Percentiles rank a stretch among this genome's conserved stretches.
Conservation (phyloP, 2,888 invertebrate genomes). For the Encarsia formosa region DNA sequence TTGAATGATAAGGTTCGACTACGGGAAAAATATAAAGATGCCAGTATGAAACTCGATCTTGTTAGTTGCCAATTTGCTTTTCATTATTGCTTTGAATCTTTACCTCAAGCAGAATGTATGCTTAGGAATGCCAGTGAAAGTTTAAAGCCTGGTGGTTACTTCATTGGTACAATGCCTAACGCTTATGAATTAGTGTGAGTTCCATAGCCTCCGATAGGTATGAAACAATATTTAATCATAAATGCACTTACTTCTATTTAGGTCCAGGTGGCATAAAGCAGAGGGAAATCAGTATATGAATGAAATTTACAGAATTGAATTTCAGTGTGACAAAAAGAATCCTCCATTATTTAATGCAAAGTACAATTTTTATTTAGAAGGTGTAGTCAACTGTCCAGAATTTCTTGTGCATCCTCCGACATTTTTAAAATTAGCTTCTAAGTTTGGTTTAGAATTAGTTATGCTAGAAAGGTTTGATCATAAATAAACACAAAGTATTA, state of each 20-base stretch:
- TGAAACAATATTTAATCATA: slow-evolving; percentile 8
- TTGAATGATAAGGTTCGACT: slow-evolving; percentile 55
- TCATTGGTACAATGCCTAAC: slow-evolving; percentile 95
- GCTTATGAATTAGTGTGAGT: slow-evolving; percentile 80
- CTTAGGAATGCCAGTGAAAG: slow-evolving; percentile 88
- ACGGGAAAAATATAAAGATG: slow-evolving; percentile 73
- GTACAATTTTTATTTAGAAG: slow-evolving; percentile 93
- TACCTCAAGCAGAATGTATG: slow-evolving; percentile 87
- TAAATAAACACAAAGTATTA: not conserved
- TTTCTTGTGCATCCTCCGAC: slow-evolving; percentile 93
- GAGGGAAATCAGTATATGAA: slow-evolving; percentile 68
- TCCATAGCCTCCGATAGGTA: not conserved
- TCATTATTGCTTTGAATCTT: slow-evolving; percentile 92
- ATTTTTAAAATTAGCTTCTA: slow-evolving; percentile 68
- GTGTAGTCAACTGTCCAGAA: slow-evolving; percentile 97
- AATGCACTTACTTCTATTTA: too few relatives aligned
- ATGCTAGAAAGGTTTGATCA: slow-evolving; percentile 56
- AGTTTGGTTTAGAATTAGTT: slow-evolving; percentile 68
- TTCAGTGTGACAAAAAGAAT: slow-evolving; percentile 60
- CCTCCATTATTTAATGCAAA: slow-evolving; percentile 91
- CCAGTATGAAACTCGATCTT: slow-evolving; percentile 76
- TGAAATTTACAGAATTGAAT: slow-evolving; percentile 70
- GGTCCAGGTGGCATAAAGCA: slow-evolving; percentile 59
- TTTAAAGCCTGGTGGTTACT: slow-evolving; percentile 84
- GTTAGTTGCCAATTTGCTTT: slow-evolving; percentile 98